phyloP scores from a whole-genome alignment of 2,797 vertebrate species.

The Peromyscus eremicus region DNA sequence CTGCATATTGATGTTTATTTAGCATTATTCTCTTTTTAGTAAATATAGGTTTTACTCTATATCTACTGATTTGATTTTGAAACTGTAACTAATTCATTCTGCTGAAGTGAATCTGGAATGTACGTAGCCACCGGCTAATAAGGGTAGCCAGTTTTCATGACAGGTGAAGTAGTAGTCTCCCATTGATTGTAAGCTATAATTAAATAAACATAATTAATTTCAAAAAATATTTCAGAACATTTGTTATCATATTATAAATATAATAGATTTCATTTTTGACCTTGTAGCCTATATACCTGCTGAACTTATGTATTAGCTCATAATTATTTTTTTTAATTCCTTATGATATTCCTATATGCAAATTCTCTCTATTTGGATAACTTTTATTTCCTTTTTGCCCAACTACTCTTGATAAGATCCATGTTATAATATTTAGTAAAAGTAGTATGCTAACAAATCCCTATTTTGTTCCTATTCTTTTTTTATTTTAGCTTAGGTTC shows the following conservation, averaged over 20 bases:
- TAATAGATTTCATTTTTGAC: not conserved
- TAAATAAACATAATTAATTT: slow-evolving; percentile 32
- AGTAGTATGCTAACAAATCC: not conserved
- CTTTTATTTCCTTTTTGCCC: not conserved
- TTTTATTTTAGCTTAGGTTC: not conserved
- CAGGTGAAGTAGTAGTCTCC: not conserved
- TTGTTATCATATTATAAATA: not conserved
- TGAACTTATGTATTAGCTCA: not conserved
- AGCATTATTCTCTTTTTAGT: not conserved
- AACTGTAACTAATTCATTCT: not conserved
- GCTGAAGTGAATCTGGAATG: slow-evolving; percentile 13
- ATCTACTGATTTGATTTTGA: slow-evolving; percentile 6
- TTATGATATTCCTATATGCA: not conserved
- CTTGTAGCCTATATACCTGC: not conserved
- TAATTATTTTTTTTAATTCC: not conserved
- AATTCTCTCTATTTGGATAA: not conserved
- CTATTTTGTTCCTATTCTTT: not conserved
- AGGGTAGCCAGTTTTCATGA: not conserved
- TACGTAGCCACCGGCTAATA: not conserved
- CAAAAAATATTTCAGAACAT: not conserved
- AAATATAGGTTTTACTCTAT: not conserved
- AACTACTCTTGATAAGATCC: not conserved
- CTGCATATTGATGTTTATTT: not conserved
- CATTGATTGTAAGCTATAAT: not conserved
- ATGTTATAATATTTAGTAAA: not conserved